These are phyloP conservation scores for Ostrea denselamellosa DNA, from an alignment of 1,140 invertebrate species.

Conservation along the genomic window DNA sequence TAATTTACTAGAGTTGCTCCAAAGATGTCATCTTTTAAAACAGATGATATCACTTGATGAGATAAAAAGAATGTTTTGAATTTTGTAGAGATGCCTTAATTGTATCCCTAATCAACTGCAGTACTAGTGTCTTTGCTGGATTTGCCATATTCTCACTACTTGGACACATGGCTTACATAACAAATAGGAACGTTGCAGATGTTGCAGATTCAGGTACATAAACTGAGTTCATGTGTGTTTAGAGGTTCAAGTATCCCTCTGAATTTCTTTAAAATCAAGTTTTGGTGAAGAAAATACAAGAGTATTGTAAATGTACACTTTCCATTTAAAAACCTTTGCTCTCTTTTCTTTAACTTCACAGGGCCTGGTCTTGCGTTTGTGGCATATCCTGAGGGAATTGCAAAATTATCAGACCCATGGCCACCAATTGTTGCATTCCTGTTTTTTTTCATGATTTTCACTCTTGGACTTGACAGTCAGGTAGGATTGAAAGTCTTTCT, in stretches of 20 bases:
- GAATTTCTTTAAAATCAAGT: not conserved
- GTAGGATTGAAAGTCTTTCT: conserved; percentile 80
- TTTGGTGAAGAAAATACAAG: too few relatives aligned
- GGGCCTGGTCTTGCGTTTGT: conserved; percentile 96
- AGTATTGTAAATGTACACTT: not conserved
- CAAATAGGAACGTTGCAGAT: conserved; percentile 65
- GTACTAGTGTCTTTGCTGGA: conserved; percentile 98
- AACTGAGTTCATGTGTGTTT: too few relatives aligned
- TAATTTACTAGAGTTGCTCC: too few relatives aligned
- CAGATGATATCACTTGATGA: too few relatives aligned
- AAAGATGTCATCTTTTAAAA: too few relatives aligned
- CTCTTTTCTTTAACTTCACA: conserved; percentile 69
- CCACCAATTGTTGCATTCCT: conserved; percentile 96
- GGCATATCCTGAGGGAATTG: conserved; percentile 96
- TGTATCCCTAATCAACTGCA: conserved; percentile 95
- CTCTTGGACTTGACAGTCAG: conserved; percentile 93
- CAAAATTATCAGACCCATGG: conserved; percentile 89
- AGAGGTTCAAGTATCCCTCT: too few relatives aligned
- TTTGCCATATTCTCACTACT: conserved; percentile 98
- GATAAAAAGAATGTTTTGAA: too few relatives aligned
- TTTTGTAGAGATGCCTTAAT: conserved; percentile 90
- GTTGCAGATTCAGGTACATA: conserved; percentile 70
- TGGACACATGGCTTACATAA: conserved; percentile 81
- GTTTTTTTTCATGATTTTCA: conserved; percentile 98
- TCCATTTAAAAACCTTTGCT: not conserved